Evolutionary conservation across 2,797 vertebrate species (phyloP).

Genomic region (Muscicapa comitata): DNA sequence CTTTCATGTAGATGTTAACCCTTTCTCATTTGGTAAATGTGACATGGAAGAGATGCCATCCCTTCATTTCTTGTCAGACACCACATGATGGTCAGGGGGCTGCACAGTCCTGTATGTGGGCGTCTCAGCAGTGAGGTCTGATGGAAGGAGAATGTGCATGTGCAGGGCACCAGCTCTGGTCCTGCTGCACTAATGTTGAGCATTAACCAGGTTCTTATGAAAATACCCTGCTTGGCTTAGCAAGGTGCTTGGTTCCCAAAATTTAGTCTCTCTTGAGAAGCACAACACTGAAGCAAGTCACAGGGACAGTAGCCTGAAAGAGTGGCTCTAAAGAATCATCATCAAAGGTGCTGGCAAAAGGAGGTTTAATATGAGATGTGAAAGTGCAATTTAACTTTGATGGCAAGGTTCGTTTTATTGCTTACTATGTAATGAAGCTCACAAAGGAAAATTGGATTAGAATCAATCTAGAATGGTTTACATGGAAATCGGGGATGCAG

Average conservation of each 20-base stretch:
- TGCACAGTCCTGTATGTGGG: not conserved
- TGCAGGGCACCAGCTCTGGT: not conserved
- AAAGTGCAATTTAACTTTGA: not conserved
- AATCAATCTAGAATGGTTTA: not conserved
- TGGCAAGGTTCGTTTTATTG: not conserved
- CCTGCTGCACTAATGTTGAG: not conserved
- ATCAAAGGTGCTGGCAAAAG: not conserved
- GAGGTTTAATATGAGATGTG: not conserved
- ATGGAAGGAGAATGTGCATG: not conserved
- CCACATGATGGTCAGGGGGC: not conserved
- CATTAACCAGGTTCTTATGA: not conserved
- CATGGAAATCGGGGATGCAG: rapidly evolving
- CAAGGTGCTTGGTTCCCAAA: not conserved
- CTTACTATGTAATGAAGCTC: not conserved
- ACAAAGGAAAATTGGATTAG: not conserved
- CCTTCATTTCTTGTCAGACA: not conserved
- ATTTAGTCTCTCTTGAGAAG: not conserved
- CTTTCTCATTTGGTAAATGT: not conserved
- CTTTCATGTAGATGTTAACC: not conserved
- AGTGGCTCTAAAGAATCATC: not conserved
- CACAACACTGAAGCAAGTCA: not conserved
- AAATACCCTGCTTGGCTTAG: not conserved
- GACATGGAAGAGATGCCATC: not conserved
- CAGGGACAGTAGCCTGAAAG: not conserved
- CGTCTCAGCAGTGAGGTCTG: not conserved